Evolutionary conservation across 2,113 vertebrate species (phyloP).

Genomic region (Misgurnus mizolepis): DNA sequence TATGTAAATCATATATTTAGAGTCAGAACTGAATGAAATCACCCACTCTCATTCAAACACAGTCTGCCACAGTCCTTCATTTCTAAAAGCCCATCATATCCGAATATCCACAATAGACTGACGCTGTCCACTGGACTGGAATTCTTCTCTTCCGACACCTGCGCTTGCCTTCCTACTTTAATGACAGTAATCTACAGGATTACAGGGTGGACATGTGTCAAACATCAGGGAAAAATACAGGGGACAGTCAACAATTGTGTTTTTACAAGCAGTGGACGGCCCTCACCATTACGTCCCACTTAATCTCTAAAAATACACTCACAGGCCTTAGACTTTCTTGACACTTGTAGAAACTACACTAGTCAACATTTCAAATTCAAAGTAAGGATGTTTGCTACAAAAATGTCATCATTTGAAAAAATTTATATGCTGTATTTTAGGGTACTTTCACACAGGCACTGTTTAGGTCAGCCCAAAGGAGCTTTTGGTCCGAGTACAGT

Average conservation of each 20-base stretch:
- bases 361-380: neutral
- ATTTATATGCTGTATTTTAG: neutral
- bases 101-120: conserved; percentile 18
- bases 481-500: too few species aligned
- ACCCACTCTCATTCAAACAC: neutral
- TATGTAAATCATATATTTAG: neutral
- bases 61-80: neutral
- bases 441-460: too few species aligned
- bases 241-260: conserved; percentile 20
- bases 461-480: too few species aligned
- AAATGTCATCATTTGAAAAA: neutral
- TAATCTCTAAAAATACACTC: conserved; percentile 46
- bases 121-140: conserved; percentile 26
- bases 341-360: neutral
- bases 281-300: conserved; percentile 42
- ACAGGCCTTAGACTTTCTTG: neutral
- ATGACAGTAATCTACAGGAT: conserved; percentile 56
- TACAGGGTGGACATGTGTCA: conserved; percentile 50
- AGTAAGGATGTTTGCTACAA: neutral
- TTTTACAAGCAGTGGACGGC: conserved; percentile 28
- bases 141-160: conserved; percentile 35
- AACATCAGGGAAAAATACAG: conserved; percentile 38
- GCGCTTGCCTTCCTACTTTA: conserved; percentile 41
- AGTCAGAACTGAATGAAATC: neutral
- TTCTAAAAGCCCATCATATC: conserved; percentile 8